Conservation (phyloP, 2,888 invertebrate species). For the Sesamia inferens region DNA sequence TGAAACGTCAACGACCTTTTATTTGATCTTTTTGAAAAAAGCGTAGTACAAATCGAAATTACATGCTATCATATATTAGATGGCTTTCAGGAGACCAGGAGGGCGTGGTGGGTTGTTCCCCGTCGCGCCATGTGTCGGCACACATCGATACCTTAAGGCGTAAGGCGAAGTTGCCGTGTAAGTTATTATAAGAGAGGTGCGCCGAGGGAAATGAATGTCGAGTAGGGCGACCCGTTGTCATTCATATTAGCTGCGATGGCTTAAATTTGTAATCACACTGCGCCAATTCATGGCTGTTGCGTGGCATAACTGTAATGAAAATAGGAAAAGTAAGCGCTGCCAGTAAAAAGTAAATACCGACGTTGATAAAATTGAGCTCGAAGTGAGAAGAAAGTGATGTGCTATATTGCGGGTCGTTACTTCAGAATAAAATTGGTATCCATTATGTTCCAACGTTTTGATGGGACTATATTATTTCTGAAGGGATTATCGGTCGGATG, state of each 20-base stretch:
- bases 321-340: constrained; percentile 74
- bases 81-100: constrained; percentile 25
- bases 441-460: constrained; percentile 67
- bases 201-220: constrained; percentile 89
- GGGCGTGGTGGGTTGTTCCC: constrained; percentile 34
- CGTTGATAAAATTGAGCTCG: constrained; percentile 74
- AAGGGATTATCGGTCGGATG: constrained; percentile 53
- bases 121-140: constrained; percentile 45
- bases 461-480: constrained; percentile 63
- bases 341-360: constrained; percentile 75
- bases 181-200: constrained; percentile 90
- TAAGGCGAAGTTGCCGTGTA: constrained; percentile 87
- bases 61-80: constrained; percentile 26
- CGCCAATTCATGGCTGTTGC: constrained; percentile 81
- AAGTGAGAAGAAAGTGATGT: constrained; percentile 71
- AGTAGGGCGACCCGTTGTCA: constrained; percentile 89
- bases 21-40: constrained; percentile 20
- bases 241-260: constrained; percentile 89
- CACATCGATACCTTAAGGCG: constrained; percentile 85
- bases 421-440: constrained; percentile 69
- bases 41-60: constrained; percentile 14
- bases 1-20: constrained; percentile 38
- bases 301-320: constrained; percentile 75
- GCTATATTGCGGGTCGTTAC: constrained; percentile 68
- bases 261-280: constrained; percentile 89